phyloP scores from a whole-genome alignment of 2,888 invertebrate genomes.

The Danaus chrysippus region DNA sequence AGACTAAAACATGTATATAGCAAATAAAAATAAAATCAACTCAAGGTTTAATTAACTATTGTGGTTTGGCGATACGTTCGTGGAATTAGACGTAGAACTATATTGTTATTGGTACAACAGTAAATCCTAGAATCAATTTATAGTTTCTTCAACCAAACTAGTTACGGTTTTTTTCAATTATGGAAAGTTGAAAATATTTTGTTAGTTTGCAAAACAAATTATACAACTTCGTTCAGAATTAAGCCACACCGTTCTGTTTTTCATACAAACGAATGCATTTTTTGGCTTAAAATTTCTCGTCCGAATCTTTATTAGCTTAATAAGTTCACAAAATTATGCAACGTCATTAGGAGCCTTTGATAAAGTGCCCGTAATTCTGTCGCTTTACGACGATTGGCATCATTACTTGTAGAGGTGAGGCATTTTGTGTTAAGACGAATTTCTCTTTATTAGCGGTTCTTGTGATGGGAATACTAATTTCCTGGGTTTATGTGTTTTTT shows the following conservation, averaged over 20 bases:
- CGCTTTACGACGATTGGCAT: constrained; percentile 51
- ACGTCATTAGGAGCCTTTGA: constrained; percentile 42
- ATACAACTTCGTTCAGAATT: background rate
- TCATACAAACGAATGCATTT: background rate
- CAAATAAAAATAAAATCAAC: constrained; percentile 8
- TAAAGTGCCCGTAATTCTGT: constrained; percentile 47
- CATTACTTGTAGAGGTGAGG: constrained; percentile 37
- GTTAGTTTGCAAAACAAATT: too few species aligned
- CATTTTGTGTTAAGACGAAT: constrained; percentile 26
- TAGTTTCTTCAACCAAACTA: too few species aligned
- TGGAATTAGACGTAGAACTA: too few species aligned
- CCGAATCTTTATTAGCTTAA: constrained; percentile 36
- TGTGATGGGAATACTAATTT: constrained; percentile 15
- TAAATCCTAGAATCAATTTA: too few species aligned
- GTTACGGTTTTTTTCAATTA: too few species aligned
- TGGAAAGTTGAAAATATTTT: too few species aligned
- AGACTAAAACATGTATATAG: constrained; percentile 43
- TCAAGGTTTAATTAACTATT: too few species aligned
- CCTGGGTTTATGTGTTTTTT: background rate
- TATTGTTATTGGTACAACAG: too few species aligned
- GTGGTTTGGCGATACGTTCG: too few species aligned
- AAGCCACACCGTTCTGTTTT: background rate
- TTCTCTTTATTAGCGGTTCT: constrained; percentile 19
- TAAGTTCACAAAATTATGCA: constrained; percentile 50
- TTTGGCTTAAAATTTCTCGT: constrained; percentile 20